Conservation (phyloP, 2,888 invertebrate species). For the Mystacides longicornis region DNA sequence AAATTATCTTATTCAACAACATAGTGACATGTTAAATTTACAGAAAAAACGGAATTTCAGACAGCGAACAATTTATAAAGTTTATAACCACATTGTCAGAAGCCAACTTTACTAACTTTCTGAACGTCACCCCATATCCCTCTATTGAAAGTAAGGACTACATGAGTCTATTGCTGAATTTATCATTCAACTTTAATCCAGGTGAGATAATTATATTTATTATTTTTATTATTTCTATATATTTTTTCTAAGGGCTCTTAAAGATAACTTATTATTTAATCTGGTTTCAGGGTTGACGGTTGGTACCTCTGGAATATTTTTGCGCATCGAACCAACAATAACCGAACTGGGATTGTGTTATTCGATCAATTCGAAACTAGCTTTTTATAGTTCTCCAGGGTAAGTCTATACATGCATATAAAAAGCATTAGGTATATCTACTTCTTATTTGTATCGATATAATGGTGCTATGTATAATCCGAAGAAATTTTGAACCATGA, state of each 20-base stretch:
- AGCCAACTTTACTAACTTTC: conserved; percentile 54
- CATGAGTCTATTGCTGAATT: conserved; percentile 47
- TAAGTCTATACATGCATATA: too few species aligned
- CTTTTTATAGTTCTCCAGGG: conserved; percentile 51
- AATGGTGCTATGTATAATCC: too few species aligned
- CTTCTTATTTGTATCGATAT: too few species aligned
- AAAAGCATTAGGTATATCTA: too few species aligned
- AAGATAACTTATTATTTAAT: not conserved
- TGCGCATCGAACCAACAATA: conserved; percentile 51
- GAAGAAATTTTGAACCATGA: too few species aligned
- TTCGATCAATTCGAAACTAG: conserved; percentile 58
- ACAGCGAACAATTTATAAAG: conserved; percentile 46
- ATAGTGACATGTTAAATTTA: too few species aligned
- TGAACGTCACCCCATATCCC: conserved; percentile 47
- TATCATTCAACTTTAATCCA: conserved; percentile 47
- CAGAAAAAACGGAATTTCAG: conserved; percentile 36
- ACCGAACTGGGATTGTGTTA: conserved; percentile 67
- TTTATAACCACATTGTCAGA: conserved; percentile 52
- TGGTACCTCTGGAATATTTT: conserved; percentile 45
- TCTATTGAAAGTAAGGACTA: conserved; percentile 50
- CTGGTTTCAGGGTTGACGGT: conserved; percentile 38
- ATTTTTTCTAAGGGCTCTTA: not conserved
- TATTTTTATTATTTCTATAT: not conserved
- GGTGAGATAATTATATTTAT: too few species aligned
- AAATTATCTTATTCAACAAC: too few species aligned